These are phyloP conservation scores for Threskiornis aethiopicus DNA, from an alignment of 2,797 vertebrate species.

Conservation along the genomic window DNA sequence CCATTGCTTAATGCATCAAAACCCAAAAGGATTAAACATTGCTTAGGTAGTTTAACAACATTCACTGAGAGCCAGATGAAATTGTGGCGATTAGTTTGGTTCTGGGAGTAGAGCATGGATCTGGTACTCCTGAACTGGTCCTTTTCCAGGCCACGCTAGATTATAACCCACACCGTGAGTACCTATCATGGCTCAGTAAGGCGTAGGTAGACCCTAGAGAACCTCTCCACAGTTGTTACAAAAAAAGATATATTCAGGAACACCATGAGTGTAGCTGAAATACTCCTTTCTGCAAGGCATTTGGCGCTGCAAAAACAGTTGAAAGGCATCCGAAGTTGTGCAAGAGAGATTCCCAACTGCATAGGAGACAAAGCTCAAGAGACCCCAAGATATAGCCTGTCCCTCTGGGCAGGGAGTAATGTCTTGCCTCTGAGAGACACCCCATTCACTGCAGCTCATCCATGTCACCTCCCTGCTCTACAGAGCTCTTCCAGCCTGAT, in stretches of 20 bases:
- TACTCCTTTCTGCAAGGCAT: neutral
- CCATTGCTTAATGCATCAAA: neutral
- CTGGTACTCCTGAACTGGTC: neutral
- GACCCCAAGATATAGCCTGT: neutral
- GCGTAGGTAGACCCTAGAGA: neutral
- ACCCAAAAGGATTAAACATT: neutral
- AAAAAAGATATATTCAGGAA: neutral
- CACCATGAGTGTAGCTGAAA: neutral
- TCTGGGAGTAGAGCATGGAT: neutral
- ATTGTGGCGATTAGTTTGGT: neutral
- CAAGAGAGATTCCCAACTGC: neutral
- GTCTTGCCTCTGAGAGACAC: neutral
- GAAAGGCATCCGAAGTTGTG: neutral
- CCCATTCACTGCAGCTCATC: neutral
- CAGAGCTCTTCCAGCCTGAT: neutral
- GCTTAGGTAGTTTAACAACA: neutral
- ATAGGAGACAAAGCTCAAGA: neutral
- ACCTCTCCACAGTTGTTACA: neutral
- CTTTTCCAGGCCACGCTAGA: neutral
- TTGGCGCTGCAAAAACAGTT: neutral
- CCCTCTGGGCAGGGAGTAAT: neutral
- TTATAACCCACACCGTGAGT: neutral
- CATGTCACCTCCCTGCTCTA: neutral
- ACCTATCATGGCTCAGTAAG: neutral
- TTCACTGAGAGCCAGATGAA: neutral